Evolutionary conservation across 2,113 vertebrate species (phyloP), one percentile per base, ranked within the genome.

Genomic region (Phyllopteryx taeniolatus): DNA sequence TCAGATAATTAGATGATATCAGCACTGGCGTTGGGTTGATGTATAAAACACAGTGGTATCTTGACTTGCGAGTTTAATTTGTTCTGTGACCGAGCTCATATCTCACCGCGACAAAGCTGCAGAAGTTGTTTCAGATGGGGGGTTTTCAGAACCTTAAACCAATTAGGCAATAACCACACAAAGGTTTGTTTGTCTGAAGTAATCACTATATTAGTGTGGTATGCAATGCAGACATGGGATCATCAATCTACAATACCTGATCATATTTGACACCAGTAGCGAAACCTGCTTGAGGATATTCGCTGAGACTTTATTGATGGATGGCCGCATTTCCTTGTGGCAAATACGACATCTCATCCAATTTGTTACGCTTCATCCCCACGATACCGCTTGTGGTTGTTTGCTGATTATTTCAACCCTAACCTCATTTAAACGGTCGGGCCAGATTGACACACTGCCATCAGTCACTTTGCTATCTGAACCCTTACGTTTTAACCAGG

Each of bases 381-480:
- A 75, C 61, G 51, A 53, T 4, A 17, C 65, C 71, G 79, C 72
- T 72, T 62, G 71, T 71, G 75, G 79, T 84, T 80, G 74, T 53
- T 54, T 56, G 79, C 68, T 85, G 80, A 89, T 87, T 89, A 84
- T 81, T 80, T 78, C 63, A 72, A 80, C 67, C 74, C 74, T 71
- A 70, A 75, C 67, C 73, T 85, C 75, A 77, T 87, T 56, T 10
- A 81, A 85, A 76, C 76, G 80, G 74, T 70, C 47, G 63, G 84
- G 75, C 77, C 83, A 87, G 82, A 82, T 1, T 27, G 27, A 27
- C 27, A 27, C 27, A 27, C 80, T 9, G 76, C 81, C 72, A 84
- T 86, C 83, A 86, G 75, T 86, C 84, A 81, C 75, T 46, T 73
- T 49, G 59, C 65, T 80, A 78, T 80, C 77, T 39, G 59, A 39